Evolutionary conservation across 2,797 vertebrate species (phyloP).

Genomic region (Setipinna tenuifilis): DNA sequence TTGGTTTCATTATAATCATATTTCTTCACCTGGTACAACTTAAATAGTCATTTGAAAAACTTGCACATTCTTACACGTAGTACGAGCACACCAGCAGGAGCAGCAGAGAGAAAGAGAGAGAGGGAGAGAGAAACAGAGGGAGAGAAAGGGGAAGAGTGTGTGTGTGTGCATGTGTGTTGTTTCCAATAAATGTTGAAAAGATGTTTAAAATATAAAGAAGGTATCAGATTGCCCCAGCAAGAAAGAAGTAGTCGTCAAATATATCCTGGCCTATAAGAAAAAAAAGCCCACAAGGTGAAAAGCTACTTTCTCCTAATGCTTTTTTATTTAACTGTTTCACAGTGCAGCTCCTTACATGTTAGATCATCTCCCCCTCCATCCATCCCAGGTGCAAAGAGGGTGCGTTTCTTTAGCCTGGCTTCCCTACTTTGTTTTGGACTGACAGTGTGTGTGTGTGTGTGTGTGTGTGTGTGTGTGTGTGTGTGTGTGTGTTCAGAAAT

Average conservation of each 20-base stretch:
- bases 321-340: not conserved
- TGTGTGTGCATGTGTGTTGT: not conserved
- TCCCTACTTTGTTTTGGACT: slow-evolving; percentile 11
- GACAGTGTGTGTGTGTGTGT: slow-evolving; percentile 4
- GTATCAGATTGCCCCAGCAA: not conserved
- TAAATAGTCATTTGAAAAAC: slow-evolving; percentile 51
- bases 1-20: slow-evolving; percentile 52
- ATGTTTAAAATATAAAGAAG: not conserved
- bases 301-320: not conserved
- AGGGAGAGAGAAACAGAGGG: not conserved
- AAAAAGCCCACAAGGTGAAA: not conserved
- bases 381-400: slow-evolving; percentile 1
- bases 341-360: not conserved
- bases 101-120: not conserved
- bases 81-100: slow-evolving; percentile 32
- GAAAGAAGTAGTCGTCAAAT: not conserved
- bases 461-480: no score
- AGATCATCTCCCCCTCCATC: not conserved
- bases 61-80: slow-evolving; percentile 44
- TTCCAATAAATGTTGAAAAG: not conserved
- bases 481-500: slow-evolving; percentile 5
- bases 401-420: slow-evolving; percentile 3
- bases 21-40: slow-evolving; percentile 59
- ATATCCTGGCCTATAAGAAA: not conserved
- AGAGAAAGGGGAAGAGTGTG: not conserved